A percentile compares a stretch with the other conserved stretches of the same genome.
Conservation (phyloP, 2,113 vertebrate genomes). For the Leptocoma aspasia region DNA sequence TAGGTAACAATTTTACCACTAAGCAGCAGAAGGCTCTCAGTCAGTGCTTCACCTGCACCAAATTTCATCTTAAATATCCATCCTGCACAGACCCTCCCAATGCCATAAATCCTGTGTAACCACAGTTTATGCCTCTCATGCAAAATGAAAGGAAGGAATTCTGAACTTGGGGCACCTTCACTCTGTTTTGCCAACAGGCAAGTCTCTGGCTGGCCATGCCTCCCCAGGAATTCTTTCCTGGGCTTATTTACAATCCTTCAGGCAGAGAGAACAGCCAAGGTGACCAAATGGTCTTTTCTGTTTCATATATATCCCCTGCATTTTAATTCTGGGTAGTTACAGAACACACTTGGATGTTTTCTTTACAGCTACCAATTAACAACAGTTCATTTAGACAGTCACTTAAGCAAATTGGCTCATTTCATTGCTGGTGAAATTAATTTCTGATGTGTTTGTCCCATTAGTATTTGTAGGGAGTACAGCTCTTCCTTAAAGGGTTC, state of each 20-base stretch:
- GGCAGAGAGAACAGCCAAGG: not conserved
- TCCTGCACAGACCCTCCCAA: not conserved
- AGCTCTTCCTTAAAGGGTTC: not conserved
- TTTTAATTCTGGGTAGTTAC: not conserved
- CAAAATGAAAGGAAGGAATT: not conserved
- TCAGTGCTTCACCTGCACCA: not conserved
- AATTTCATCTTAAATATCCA: not conserved
- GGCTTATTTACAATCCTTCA: not conserved
- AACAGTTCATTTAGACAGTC: not conserved
- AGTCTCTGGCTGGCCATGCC: not conserved
- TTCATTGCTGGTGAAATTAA: not conserved
- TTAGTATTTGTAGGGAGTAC: not conserved
- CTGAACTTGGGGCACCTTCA: not conserved
- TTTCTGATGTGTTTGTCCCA: not conserved
- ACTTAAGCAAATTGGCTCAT: not conserved
- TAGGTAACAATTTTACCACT: not conserved
- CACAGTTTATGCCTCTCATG: not conserved
- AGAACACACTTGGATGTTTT: not conserved
- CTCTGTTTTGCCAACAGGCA: not conserved
- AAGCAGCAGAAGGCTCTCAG: not conserved
- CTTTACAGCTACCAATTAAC: not conserved
- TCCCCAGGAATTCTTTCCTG: not conserved
- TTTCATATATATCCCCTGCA: not conserved
- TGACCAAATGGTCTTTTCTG: not conserved
- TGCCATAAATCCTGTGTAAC: not conserved